phyloP scores from a whole-genome alignment of 1,140 invertebrate genomes.

The Sitophilus oryzae region DNA sequence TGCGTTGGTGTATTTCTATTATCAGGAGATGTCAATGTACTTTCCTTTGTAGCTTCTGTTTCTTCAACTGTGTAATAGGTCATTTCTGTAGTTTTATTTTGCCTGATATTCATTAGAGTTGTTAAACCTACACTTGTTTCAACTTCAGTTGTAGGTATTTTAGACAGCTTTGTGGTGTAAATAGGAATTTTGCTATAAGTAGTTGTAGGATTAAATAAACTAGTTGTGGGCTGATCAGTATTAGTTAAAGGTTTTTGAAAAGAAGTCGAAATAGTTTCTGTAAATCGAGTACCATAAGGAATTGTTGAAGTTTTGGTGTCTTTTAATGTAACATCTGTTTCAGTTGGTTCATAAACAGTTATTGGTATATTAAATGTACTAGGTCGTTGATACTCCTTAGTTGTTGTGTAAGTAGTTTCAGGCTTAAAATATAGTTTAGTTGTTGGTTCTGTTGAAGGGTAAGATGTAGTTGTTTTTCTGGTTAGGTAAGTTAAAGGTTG shows the following conservation, averaged over 20 bases:
- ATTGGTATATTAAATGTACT: constrained; percentile 3
- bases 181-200: neutral
- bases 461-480: neutral
- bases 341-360: neutral
- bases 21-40: neutral
- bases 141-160: neutral
- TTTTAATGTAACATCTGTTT: neutral
- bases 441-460: neutral
- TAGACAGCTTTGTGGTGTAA: neutral
- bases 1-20: neutral
- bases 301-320: neutral
- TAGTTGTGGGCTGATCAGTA: neutral
- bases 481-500: neutral
- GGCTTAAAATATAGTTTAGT: neutral
- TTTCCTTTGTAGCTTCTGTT: neutral
- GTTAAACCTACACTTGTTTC: constrained; percentile 7
- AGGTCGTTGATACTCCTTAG: neutral
- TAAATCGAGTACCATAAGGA: neutral
- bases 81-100: constrained; percentile 12
- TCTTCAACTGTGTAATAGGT: constrained; percentile 5
- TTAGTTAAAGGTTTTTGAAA: neutral
- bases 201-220: neutral
- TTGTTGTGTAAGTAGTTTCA: constrained; percentile 1
- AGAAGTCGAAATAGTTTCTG: too few species aligned
- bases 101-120: constrained; percentile 1